Evolutionary conservation across 2,797 vertebrate species (phyloP).

Genomic region (Sciurus vulgaris): DNA sequence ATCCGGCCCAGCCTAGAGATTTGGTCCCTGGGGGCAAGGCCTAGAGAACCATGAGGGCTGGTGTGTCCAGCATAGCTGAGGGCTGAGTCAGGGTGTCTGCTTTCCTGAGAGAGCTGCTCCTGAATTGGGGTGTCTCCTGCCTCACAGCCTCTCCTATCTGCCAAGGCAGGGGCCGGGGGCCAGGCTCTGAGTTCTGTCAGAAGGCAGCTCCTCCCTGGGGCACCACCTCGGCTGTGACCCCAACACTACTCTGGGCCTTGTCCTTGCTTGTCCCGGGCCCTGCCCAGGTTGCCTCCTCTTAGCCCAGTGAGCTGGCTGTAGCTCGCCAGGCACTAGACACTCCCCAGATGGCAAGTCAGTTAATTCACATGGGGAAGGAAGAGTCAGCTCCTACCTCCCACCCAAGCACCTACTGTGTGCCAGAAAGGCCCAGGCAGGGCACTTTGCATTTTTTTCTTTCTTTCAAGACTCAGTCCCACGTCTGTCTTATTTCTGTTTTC

Average conservation of each 20-base stretch:
- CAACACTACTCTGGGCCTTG: neutral
- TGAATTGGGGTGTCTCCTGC: neutral
- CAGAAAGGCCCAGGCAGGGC: neutral
- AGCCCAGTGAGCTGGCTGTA: neutral
- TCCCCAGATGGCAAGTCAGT: neutral
- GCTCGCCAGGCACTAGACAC: neutral
- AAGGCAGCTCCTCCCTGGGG: neutral
- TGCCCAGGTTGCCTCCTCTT: neutral
- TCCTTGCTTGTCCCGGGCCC: neutral
- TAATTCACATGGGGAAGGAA: neutral
- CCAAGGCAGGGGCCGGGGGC: neutral
- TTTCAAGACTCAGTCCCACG: neutral
- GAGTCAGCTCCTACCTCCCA: neutral
- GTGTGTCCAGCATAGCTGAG: neutral
- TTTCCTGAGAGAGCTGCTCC: conserved; percentile 16
- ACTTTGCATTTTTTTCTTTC: neutral
- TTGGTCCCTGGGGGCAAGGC: neutral
- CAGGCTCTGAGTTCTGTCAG: neutral
- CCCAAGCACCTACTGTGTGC: conserved; percentile 1
- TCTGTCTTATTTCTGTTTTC: neutral
- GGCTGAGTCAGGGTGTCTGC: conserved; percentile 38
- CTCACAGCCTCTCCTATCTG: neutral
- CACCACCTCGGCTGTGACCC: neutral
- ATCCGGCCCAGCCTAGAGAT: neutral
- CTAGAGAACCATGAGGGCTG: neutral